Base-by-base conservation (phyloP, 2,113 vertebrate species). In the Eolophus roseicapilla region DNA sequence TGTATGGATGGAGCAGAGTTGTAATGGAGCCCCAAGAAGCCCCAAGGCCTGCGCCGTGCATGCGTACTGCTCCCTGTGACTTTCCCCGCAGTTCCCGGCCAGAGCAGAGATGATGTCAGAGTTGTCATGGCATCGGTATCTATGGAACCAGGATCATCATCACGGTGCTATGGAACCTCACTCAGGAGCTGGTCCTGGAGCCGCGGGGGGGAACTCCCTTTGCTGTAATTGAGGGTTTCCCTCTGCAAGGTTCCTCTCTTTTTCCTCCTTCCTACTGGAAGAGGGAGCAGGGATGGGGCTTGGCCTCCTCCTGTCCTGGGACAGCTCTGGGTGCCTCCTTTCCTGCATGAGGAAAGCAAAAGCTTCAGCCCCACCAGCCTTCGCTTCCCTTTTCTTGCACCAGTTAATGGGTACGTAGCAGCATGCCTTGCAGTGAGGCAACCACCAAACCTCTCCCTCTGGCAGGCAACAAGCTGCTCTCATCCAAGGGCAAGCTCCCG, bases 91-190 rank as follows among this genome's bases (percentile, higher is more conserved):
- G 85, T 43, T 96, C 76, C 92, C 18, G 19, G 84, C 94, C 47
- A 25, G 35, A 92, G 82, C 96, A 35, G 70, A 62, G 85, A 87
- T 97, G 97, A 97, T 96, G 91, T 97, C 97, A 96, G 82, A 78
- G 97, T 97, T 97, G 96, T 96, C 97, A 97, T 97, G 97, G 97
- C 89, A 97, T 87, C 96, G 31, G 96, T 97, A 96, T 82, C 97
- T 95, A 97, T 97, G 96, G 92, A 95, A 82, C 80, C 74, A 2
- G 92, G 75, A 95, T 63, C 94, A 79, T 52, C 96, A 84, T 63
- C 92, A 11, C 17, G 6, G 50, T 6, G 86, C 91, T 83, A 7
- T 0, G 10, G 35, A 53, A 82, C 55, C 82, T 28, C 29, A 29
- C 77, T 35, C 65, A 3, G 92, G 90, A 91, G 62, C 25, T 43